Evolutionary conservation across 2,113 vertebrate species (phyloP).

Genomic region (Plectropomus leopardus): DNA sequence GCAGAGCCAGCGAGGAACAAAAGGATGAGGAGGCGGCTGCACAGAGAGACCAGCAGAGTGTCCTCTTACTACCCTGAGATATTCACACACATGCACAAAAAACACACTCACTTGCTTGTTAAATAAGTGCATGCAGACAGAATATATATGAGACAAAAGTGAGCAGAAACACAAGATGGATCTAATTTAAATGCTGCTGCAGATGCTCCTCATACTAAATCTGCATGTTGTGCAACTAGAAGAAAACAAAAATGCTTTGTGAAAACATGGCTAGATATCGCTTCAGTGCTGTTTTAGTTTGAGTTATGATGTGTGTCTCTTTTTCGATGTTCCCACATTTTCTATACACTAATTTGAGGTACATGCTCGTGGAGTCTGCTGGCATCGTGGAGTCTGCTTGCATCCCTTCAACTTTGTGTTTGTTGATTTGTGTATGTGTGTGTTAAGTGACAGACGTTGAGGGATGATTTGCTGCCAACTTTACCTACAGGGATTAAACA

Average conservation of each 20-base stretch:
- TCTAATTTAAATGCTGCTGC: constrained; percentile 15
- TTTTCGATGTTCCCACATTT: not conserved
- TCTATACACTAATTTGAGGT: too few relatives aligned
- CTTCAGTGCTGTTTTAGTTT: constrained; percentile 45
- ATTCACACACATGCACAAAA: not conserved
- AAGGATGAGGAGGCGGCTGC: constrained; percentile 80
- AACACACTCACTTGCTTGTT: not conserved
- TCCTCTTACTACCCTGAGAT: constrained; percentile 82
- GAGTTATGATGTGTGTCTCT: constrained; percentile 4
- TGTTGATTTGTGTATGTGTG: not conserved
- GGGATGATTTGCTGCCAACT: constrained; percentile 43
- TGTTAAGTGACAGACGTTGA: constrained; percentile 39
- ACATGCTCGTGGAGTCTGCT: constrained; percentile 10
- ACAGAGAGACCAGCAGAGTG: constrained; percentile 83
- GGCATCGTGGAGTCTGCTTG: constrained; percentile 18
- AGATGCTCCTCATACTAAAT: not conserved
- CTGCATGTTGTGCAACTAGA: constrained; percentile 12
- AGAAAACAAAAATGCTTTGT: constrained; percentile 23
- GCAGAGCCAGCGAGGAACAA: constrained; percentile 73
- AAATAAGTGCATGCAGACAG: not conserved
- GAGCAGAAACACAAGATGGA: not conserved
- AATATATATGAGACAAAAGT: not conserved
- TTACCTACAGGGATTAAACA: constrained; percentile 49
- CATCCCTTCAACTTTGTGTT: constrained; percentile 12
- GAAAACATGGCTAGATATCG: not conserved